Conservation (phyloP, 2,888 invertebrate species). For the Phaonia tiefii region DNA sequence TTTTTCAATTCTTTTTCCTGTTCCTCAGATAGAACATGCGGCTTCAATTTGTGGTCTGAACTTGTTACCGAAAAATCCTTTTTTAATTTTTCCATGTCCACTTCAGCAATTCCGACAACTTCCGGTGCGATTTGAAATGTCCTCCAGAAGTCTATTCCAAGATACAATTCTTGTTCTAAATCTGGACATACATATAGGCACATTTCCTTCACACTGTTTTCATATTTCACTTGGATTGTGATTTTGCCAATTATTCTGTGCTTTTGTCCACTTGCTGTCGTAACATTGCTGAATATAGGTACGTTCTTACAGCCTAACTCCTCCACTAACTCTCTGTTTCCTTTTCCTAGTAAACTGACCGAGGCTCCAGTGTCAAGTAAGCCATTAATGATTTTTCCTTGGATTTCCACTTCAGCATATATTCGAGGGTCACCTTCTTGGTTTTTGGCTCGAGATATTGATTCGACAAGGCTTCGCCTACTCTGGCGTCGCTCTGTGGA, state of each 20-base stretch:
- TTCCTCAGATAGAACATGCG: neutral
- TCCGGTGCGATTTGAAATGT: slow-evolving; percentile 1
- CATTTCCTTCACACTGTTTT: neutral
- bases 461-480: no score
- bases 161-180: slow-evolving; percentile 25
- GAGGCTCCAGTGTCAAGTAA: no score
- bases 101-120: slow-evolving; percentile 9
- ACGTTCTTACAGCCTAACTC: no score
- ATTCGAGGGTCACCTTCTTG: no score
- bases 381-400: no score
- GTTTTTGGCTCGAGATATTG: no score
- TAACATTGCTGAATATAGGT: neutral
- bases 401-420: no score
- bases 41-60: neutral
- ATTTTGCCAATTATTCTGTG: neutral
- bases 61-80: neutral
- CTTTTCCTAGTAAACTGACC: no score
- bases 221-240: no score
- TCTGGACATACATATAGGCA: slow-evolving; percentile 39
- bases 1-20: neutral
- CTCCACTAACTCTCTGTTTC: no score
- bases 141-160: slow-evolving; percentile 42
- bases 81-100: neutral
- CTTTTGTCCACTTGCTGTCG: neutral
- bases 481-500: no score